Conservation (phyloP, 2,888 invertebrate species). For the Drosophila paramelanica region DNA sequence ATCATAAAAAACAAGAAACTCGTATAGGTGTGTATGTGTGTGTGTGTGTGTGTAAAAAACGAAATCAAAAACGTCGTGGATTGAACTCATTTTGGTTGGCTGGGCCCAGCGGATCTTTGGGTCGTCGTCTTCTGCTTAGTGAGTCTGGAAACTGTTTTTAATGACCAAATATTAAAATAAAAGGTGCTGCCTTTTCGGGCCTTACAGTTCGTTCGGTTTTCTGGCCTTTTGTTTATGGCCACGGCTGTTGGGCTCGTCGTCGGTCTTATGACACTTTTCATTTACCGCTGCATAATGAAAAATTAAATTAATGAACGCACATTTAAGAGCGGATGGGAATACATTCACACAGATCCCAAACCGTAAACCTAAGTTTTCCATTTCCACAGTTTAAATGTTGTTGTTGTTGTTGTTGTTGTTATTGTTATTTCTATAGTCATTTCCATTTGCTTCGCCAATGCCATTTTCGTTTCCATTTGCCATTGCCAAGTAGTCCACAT, state of each 20-base stretch:
- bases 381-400: constrained; percentile 30
- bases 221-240: constrained; percentile 68
- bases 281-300: constrained; percentile 70
- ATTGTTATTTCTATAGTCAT: constrained; percentile 36
- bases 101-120: constrained; percentile 10
- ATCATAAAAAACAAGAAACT: constrained; percentile 58
- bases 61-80: constrained; percentile 41
- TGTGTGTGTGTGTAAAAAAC: constrained; percentile 13
- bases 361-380: constrained; percentile 20
- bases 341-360: constrained; percentile 12
- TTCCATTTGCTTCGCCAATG: constrained; percentile 38
- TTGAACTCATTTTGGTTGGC: constrained; percentile 31
- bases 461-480: constrained; percentile 41
- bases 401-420: constrained; percentile 9
- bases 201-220: constrained; percentile 26
- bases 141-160: constrained; percentile 67
- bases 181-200: constrained; percentile 63
- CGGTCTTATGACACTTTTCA: constrained; percentile 75
- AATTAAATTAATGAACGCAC: constrained; percentile 78
- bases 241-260: constrained; percentile 19
- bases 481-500: constrained; percentile 56
- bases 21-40: constrained; percentile 16
- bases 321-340: constrained; percentile 57
- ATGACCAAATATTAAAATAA: constrained; percentile 77
- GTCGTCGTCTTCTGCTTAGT: constrained; percentile 34